Conservation (phyloP, 2,888 invertebrate genomes). For the Tromatobia lineatoria region DNA sequence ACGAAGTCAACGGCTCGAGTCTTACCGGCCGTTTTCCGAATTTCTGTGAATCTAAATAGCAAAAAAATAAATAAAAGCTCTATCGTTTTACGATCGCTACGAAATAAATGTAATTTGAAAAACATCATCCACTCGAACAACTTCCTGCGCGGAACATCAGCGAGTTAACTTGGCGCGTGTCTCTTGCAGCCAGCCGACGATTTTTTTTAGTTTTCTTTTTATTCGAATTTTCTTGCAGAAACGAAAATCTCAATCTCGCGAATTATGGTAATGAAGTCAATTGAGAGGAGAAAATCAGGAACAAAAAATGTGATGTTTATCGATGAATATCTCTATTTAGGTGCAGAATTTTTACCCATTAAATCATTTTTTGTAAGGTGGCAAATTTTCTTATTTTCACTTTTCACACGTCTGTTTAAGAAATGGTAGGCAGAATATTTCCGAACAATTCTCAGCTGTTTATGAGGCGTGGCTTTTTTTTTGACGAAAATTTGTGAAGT, state of each 20-base stretch:
- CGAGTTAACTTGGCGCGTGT: slow-evolving; percentile 16
- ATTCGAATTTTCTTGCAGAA: not conserved
- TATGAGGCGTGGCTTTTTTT: too few species aligned
- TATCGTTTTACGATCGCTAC: slow-evolving; percentile 23
- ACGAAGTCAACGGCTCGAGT: slow-evolving; percentile 50
- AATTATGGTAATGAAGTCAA: not conserved
- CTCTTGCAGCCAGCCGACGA: slow-evolving; percentile 6
- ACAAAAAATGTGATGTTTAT: not conserved
- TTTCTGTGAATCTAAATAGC: slow-evolving; percentile 46
- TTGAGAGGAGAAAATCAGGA: not conserved
- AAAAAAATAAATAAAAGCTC: slow-evolving; percentile 49
- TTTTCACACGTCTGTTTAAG: too few species aligned
- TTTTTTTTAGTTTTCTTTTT: slow-evolving; percentile 26
- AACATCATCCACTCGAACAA: slow-evolving; percentile 23
- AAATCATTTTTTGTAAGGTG: too few species aligned
- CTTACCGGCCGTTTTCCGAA: slow-evolving; percentile 50
- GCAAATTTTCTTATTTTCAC: too few species aligned
- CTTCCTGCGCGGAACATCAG: slow-evolving; percentile 6
- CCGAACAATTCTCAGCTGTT: too few species aligned
- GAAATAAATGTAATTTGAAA: not conserved
- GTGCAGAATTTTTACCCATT: too few species aligned
- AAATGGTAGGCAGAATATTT: too few species aligned
- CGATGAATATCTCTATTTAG: too few species aligned
- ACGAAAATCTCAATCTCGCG: not conserved
- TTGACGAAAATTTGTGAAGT: too few species aligned